Percentiles rank a stretch among this genome's conserved stretches.
These are phyloP conservation scores for Ophraella communa DNA, from an alignment of 2,888 invertebrate species.

Conservation along the genomic window DNA sequence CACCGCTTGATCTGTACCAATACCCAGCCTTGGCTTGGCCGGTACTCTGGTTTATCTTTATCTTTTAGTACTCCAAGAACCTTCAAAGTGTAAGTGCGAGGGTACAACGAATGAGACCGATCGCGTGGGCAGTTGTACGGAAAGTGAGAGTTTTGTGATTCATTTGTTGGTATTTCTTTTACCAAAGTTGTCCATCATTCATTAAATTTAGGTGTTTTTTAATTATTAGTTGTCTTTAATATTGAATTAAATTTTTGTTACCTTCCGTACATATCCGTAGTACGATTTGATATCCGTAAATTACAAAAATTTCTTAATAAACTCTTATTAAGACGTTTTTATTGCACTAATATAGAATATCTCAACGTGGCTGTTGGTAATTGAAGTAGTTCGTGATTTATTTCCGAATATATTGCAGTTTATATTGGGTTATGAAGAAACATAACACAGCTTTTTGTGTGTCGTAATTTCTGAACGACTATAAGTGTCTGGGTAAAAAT, in stretches of 20 bases:
- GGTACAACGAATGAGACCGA: conserved; percentile 5
- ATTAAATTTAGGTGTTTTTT: background rate
- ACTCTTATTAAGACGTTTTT: conserved; percentile 10
- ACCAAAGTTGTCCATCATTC: background rate
- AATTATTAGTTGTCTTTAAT: no score
- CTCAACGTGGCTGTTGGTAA: conserved; percentile 5
- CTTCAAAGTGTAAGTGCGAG: conserved; percentile 23
- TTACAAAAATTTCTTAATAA: background rate
- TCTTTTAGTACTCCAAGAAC: conserved; percentile 34
- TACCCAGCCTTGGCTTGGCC: conserved; percentile 16
- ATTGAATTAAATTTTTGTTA: background rate
- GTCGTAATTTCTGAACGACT: background rate
- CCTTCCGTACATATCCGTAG: background rate
- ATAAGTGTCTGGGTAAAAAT: background rate
- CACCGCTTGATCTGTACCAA: conserved; percentile 20
- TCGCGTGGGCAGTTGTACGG: conserved; percentile 28
- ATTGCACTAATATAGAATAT: background rate
- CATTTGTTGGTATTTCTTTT: background rate
- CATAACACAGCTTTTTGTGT: conserved; percentile 8
- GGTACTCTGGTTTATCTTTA: conserved; percentile 25
- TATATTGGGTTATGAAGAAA: conserved; percentile 13
- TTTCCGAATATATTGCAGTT: conserved; percentile 12
- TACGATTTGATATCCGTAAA: background rate
- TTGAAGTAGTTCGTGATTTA: conserved; percentile 17
- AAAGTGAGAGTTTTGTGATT: conserved; percentile 32